Conservation (phyloP, 2,888 invertebrate genomes). For the Drosophila tanythrix region DNA sequence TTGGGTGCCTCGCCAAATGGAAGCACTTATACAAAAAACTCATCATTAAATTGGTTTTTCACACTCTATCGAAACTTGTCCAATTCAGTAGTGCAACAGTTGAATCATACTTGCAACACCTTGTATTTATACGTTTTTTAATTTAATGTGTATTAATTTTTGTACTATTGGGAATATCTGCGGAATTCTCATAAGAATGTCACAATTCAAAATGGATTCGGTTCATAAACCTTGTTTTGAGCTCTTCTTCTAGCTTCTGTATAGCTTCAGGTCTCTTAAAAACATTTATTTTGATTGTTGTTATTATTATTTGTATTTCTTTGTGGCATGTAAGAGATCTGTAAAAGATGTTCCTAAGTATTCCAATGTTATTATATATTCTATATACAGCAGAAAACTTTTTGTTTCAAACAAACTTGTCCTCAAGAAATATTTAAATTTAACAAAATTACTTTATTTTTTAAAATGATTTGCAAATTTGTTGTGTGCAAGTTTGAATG, state of each 20-base stretch:
- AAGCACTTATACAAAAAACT: constrained; percentile 3
- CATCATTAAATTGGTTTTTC: background rate
- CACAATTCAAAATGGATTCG: background rate
- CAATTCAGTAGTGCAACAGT: background rate
- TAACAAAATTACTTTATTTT: background rate
- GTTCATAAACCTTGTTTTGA: background rate
- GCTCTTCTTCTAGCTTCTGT: background rate
- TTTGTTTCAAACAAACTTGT: background rate
- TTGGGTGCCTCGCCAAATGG: background rate
- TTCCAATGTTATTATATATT: too few species aligned
- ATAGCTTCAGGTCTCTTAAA: background rate
- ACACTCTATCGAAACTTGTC: background rate
- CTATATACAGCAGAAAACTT: too few species aligned
- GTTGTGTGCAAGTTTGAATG: background rate
- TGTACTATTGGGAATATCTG: background rate
- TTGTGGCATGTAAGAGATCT: too few species aligned
- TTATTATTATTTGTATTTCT: background rate
- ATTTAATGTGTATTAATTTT: background rate
- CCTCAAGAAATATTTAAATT: background rate
- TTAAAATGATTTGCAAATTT: background rate
- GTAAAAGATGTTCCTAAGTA: too few species aligned
- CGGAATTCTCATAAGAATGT: background rate
- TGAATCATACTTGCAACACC: background rate
- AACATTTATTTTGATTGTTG: background rate
- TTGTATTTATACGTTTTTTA: background rate